A percentile compares a stretch with the other conserved stretches of the same genome.
These are phyloP conservation scores for Microctonus hyperodae DNA, from an alignment of 2,888 invertebrate species.

Conservation along the genomic window DNA sequence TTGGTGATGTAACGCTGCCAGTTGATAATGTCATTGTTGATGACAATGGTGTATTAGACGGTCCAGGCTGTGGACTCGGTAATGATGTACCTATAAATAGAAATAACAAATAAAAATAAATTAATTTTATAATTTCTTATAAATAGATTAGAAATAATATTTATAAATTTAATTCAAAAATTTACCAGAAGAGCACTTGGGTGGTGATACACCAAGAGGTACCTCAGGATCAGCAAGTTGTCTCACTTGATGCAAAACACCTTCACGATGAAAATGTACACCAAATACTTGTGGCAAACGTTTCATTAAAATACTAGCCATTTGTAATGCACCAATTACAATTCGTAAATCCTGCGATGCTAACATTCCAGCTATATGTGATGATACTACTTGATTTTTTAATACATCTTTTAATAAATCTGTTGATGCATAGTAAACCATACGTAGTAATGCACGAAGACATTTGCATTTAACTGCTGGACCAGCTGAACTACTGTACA, in stretches of 20 bases:
- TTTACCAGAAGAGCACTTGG: slow-evolving; percentile 62
- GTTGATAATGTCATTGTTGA: slow-evolving; percentile 59
- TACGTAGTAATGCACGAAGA: slow-evolving; percentile 91
- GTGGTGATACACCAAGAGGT: slow-evolving; percentile 64
- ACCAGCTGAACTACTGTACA: slow-evolving; percentile 97
- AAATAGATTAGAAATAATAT: background rate
- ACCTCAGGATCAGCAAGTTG: slow-evolving; percentile 76
- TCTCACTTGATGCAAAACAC: slow-evolving; percentile 91
- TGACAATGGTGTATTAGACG: slow-evolving; percentile 59
- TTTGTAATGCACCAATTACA: slow-evolving; percentile 95
- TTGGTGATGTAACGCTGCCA: slow-evolving; percentile 59
- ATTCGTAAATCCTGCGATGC: slow-evolving; percentile 96
- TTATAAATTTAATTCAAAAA: slow-evolving; percentile 33
- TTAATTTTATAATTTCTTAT: background rate
- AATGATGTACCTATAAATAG: slow-evolving; percentile 55
- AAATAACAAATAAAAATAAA: slow-evolving; percentile 2
- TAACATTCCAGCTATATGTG: slow-evolving; percentile 98
- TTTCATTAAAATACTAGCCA: slow-evolving; percentile 96
- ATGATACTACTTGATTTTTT: slow-evolving; percentile 83
- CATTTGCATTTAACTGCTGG: slow-evolving; percentile 98
- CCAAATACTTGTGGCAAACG: slow-evolving; percentile 95
- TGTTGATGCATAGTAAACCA: slow-evolving; percentile 94
- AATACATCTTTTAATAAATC: slow-evolving; percentile 77
- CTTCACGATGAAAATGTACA: slow-evolving; percentile 95
- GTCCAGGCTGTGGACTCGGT: slow-evolving; percentile 62